phyloP scores from a whole-genome alignment of 2,888 invertebrate genomes.

The Opisthograptis luteolata region DNA sequence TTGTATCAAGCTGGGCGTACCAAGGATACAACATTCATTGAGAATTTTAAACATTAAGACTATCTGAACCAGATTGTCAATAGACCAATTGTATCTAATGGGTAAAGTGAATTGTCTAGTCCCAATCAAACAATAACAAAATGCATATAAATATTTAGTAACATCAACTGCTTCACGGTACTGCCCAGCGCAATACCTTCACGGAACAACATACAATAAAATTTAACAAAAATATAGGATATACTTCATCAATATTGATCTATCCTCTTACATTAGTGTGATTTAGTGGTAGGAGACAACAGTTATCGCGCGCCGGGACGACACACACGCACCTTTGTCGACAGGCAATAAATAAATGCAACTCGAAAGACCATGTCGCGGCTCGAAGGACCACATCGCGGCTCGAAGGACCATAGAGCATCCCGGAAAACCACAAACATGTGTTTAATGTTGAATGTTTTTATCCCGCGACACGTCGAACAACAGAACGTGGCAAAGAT shows the following conservation, averaged over 20 bases:
- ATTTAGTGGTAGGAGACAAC: constrained; percentile 74
- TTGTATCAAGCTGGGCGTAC: constrained; percentile 57
- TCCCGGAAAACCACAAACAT: too few species aligned
- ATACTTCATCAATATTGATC: constrained; percentile 75
- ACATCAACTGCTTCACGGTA: constrained; percentile 52
- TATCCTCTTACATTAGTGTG: constrained; percentile 74
- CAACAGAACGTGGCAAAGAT: constrained; percentile 46
- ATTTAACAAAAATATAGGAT: constrained; percentile 83
- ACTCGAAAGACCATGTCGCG: constrained; percentile 18
- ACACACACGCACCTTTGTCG: constrained; percentile 28
- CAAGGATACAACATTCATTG: constrained; percentile 25
- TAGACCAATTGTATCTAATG: constrained; percentile 24
- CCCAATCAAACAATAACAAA: constrained; percentile 31
- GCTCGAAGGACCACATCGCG: constrained; percentile 1
- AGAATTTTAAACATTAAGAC: constrained; percentile 10
- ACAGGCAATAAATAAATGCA: constrained; percentile 9
- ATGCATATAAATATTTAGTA: constrained; percentile 36
- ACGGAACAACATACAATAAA: constrained; percentile 75
- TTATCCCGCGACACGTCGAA: constrained; percentile 39
- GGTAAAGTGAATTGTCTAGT: constrained; percentile 28
- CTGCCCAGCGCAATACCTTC: constrained; percentile 70
- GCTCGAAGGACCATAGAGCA: constrained; percentile 23
- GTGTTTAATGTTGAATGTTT: too few species aligned
- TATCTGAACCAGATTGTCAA: constrained; percentile 2
- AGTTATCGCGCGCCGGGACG: constrained; percentile 61